Conservation (phyloP, 2,113 vertebrate species). For the Zingel zingel region DNA sequence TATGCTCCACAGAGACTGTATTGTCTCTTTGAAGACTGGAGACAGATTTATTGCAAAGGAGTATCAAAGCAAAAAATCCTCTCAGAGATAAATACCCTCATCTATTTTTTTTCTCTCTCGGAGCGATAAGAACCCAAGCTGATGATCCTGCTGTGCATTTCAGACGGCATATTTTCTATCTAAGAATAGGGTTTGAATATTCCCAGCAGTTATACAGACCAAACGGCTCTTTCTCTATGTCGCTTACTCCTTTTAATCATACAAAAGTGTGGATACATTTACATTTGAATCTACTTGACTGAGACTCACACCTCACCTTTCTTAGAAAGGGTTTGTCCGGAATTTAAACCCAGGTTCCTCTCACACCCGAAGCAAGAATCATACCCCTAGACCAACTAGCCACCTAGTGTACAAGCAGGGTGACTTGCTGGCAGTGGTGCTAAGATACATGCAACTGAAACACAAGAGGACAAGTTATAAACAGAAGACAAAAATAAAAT, state of each 20-base stretch:
- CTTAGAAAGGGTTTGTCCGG: slow-evolving; percentile 75
- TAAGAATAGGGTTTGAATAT: slow-evolving; percentile 35
- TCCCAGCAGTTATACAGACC: slow-evolving; percentile 11
- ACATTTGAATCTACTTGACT: not conserved
- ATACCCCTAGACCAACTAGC: slow-evolving; percentile 84
- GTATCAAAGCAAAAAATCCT: slow-evolving; percentile 67
- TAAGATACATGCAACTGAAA: not conserved
- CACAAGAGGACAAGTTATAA: not conserved
- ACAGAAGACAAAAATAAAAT: not conserved
- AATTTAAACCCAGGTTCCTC: slow-evolving; percentile 84
- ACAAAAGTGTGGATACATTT: not conserved
- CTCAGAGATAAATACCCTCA: slow-evolving; percentile 69
- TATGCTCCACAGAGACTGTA: slow-evolving; percentile 51
- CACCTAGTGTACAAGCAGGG: not conserved
- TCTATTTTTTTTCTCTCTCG: slow-evolving; percentile 24
- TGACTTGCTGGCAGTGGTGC: not conserved
- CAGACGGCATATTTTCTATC: slow-evolving; percentile 22
- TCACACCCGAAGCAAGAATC: slow-evolving; percentile 84
- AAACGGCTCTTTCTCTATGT: not conserved
- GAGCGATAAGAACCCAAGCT: slow-evolving; percentile 56
- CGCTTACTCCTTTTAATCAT: slow-evolving; percentile 22
- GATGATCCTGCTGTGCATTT: slow-evolving; percentile 41
- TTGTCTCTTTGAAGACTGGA: slow-evolving; percentile 69
- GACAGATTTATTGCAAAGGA: slow-evolving; percentile 69
- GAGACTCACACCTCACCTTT: not conserved